Conservation (phyloP, 2,113 vertebrate genomes). For the Cyphomyrus plagiostoma region DNA sequence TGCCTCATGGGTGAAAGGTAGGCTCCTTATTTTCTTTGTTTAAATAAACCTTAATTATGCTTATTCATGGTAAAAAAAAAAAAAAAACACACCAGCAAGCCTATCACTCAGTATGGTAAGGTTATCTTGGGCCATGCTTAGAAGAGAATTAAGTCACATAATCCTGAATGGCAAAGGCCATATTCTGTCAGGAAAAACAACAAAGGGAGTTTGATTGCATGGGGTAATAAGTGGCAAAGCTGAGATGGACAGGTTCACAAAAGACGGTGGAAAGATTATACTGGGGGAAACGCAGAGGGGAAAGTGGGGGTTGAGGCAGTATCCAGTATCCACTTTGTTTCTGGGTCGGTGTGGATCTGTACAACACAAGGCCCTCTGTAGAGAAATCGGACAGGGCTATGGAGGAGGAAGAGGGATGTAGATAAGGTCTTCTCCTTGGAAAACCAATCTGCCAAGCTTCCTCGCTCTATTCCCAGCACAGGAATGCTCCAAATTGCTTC, state of each 20-base stretch:
- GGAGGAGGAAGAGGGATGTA: conserved; percentile 17
- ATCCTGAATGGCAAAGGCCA: conserved; percentile 22
- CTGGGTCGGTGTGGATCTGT: conserved; percentile 22
- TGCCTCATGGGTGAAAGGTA: not conserved
- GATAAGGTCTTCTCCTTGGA: conserved; percentile 16
- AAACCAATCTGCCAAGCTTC: conserved; percentile 31
- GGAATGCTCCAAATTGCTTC: conserved; percentile 38
- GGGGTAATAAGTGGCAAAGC: conserved; percentile 21
- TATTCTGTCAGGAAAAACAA: conserved; percentile 17
- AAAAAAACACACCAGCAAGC: not conserved
- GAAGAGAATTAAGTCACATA: conserved; percentile 29
- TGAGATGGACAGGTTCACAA: conserved; percentile 24
- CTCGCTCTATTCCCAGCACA: conserved; percentile 27
- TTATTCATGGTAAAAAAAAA: not conserved
- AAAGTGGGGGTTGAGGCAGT: conserved; percentile 14
- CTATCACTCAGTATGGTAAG: not conserved
- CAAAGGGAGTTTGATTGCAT: conserved; percentile 31
- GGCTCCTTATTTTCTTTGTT: too few relatives aligned
- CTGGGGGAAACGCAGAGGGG: not conserved
- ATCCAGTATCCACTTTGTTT: conserved; percentile 32
- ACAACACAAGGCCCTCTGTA: conserved; percentile 36
- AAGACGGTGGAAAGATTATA: conserved; percentile 29
- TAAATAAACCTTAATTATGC: conserved; percentile 7
- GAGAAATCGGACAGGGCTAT: conserved; percentile 29
- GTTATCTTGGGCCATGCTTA: conserved; percentile 16